A percentile compares a stretch with the other conserved stretches of the same genome.
Conservation (phyloP, 2,888 invertebrate genomes). For the Acanthosepion lycidas region DNA sequence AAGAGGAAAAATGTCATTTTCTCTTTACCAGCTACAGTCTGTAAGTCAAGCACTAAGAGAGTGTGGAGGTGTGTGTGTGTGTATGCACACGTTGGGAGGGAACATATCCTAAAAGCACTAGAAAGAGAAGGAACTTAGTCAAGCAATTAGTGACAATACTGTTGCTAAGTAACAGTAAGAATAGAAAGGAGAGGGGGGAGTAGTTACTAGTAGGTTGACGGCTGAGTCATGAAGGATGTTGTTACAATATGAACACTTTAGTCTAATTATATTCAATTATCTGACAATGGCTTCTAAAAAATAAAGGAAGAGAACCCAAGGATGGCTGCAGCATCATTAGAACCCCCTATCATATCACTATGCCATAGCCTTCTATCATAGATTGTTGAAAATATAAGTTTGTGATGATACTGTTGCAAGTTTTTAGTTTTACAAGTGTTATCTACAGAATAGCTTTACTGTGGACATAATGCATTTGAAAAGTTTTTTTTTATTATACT, state of each 20-base stretch:
- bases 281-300: not conserved
- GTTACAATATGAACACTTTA: slow-evolving; percentile 20
- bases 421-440: too few relatives aligned
- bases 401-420: too few relatives aligned
- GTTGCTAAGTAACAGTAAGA: not conserved
- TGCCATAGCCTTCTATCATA: too few relatives aligned
- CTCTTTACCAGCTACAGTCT: not conserved
- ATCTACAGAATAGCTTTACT: not conserved
- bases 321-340: not conserved
- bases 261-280: not conserved
- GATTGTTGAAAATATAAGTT: too few relatives aligned
- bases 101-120: not conserved
- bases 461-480: not conserved
- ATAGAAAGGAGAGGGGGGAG: not conserved
- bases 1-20: not conserved
- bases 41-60: not conserved
- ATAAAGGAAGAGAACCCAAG: not conserved
- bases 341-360: not conserved
- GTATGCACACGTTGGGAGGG: not conserved
- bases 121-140: slow-evolving; percentile 16
- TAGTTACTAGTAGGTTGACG: not conserved
- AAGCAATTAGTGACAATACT: slow-evolving; percentile 21
- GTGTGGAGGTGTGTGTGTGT: not conserved
- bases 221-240: not conserved
- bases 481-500: not conserved